Evolutionary conservation across 2,797 vertebrate genomes (phyloP).

Genomic region (Phrynocephalus guinanensis): DNA sequence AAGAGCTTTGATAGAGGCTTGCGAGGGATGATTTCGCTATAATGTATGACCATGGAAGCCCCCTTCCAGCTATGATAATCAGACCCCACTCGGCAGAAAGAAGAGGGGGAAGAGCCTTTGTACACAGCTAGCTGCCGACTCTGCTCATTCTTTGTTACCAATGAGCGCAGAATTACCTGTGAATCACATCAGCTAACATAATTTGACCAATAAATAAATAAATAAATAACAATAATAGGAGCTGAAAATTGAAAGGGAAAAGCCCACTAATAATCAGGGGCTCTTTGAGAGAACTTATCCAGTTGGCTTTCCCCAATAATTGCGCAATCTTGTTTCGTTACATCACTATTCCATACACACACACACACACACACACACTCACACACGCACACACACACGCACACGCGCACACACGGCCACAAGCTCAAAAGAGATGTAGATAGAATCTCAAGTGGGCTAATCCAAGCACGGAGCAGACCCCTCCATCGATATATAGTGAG

Average conservation of each 20-base stretch:
- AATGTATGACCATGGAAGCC: background rate
- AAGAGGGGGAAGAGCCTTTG: background rate
- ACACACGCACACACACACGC: too few relatives aligned
- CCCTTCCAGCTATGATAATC: conserved; percentile 16
- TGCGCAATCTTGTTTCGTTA: too few relatives aligned
- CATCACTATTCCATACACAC: too few relatives aligned
- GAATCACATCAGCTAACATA: background rate
- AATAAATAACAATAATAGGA: background rate
- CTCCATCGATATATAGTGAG: background rate
- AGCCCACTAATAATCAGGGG: background rate
- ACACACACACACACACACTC: too few relatives aligned
- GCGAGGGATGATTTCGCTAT: background rate
- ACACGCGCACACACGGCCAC: too few relatives aligned
- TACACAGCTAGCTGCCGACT: background rate
- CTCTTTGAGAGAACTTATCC: background rate
- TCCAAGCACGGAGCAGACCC: background rate
- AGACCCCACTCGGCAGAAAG: background rate
- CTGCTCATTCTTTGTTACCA: background rate
- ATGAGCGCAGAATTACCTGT: background rate
- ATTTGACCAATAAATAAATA: background rate
- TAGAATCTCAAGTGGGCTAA: too few relatives aligned
- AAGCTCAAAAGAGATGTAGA: background rate
- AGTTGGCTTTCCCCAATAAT: too few relatives aligned
- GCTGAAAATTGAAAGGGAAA: background rate
- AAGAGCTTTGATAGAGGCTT: conserved; percentile 11